Evolutionary conservation across 2,113 vertebrate species (phyloP).

Genomic region (Pangasianodon gigas): DNA sequence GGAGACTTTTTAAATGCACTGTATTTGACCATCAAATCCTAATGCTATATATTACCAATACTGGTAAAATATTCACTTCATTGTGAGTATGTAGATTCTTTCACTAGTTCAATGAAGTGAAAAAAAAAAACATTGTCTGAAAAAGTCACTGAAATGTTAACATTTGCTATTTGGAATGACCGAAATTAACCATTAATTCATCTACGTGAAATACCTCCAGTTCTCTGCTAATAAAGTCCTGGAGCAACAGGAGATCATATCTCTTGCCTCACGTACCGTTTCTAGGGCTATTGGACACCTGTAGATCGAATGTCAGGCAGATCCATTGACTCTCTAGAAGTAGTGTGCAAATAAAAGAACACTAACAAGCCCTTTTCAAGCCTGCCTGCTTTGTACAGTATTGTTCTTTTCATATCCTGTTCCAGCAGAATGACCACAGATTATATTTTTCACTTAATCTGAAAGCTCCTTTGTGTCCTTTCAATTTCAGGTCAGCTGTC

Average conservation of each 20-base stretch:
- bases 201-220: background rate
- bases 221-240: background rate
- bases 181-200: background rate
- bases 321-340: slow-evolving; percentile 36
- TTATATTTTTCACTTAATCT: background rate
- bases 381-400: background rate
- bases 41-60: background rate
- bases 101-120: background rate
- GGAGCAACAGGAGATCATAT: slow-evolving; percentile 38
- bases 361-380: slow-evolving; percentile 6
- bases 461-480: slow-evolving; percentile 21
- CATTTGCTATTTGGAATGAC: background rate
- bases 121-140: background rate
- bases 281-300: slow-evolving; percentile 35
- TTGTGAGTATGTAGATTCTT: background rate
- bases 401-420: background rate
- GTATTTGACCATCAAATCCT: background rate
- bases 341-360: slow-evolving; percentile 7
- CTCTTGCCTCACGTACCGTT: background rate
- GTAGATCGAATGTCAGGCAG: slow-evolving; percentile 39
- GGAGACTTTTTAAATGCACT: background rate
- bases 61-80: background rate
- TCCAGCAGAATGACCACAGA: background rate
- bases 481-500: slow-evolving; percentile 81
- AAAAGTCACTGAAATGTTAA: background rate